Base-by-base conservation (phyloP, 2,888 invertebrate species). In the Athalia cordata region DNA sequence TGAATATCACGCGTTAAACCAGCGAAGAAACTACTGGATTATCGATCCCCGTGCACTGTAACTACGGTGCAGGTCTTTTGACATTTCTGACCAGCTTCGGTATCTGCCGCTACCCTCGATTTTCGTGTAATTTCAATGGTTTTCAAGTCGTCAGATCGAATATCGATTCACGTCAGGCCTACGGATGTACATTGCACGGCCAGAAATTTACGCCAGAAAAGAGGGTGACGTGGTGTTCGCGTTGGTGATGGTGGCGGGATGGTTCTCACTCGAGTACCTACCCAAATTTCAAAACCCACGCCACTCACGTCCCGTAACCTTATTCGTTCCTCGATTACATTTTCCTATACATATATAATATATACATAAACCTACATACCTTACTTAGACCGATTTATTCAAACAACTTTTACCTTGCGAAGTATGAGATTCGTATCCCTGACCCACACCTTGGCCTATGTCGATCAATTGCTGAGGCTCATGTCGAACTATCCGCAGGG, bases 371-470 rank as follows among this genome's bases (percentile, higher is more conserved):
- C 29, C 29, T 29, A 29, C 29, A 29, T 29, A 29, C 29, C 29
- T 29, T 29, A 29, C 29, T 29, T 29, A 2, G 29, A 29, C 29
- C 29, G 29, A 29, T 29, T 29, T 29, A 29, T 29, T 29, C 29
- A 29, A 29, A 29, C 29, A 29, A 29, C 29, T 29, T 29, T 29
- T 29, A 75, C 75, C 75, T 75, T 75, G 75, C 29, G 61, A 62
- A 45, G 75, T 29, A 29, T 29, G 29, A 15, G 75, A 62, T 75
- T 50, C 45, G 75, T 75, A 75, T 15, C 75, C 64, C 50, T 61
- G 75, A 75, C 75, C 75, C 49, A 75, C 29, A 29, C 75, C 75
- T 47, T 75, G 75, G 61, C 75, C 75, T 62, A 75, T 75, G 75
- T 75, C 75, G n/a, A 75, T 75, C n/a, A 75, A 29, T 29, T 29